phyloP scores from a whole-genome alignment of 2,888 invertebrate species.

The Zygaena filipendulae region DNA sequence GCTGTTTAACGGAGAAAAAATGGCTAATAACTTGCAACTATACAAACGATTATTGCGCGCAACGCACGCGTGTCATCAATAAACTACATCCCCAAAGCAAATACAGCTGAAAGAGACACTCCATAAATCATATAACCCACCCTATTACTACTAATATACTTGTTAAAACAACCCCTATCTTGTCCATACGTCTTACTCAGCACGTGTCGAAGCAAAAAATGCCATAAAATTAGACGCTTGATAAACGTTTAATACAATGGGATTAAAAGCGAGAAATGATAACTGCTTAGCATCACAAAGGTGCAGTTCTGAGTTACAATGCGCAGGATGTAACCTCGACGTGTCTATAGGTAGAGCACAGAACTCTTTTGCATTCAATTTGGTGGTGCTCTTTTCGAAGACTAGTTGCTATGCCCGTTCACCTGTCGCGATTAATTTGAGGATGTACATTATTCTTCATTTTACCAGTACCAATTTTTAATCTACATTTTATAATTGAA shows the following conservation, averaged over 20 bases:
- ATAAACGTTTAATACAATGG: constrained; percentile 30
- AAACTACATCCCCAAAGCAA: constrained; percentile 46
- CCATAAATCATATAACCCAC: constrained; percentile 59
- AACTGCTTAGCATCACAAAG: constrained; percentile 60
- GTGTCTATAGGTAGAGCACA: no score
- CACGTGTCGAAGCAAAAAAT: constrained; percentile 44
- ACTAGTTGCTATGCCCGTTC: constrained; percentile 40
- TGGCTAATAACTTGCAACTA: no score
- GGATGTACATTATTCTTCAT: neutral
- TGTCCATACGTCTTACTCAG: constrained; percentile 41
- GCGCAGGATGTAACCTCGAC: constrained; percentile 45
- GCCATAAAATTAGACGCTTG: constrained; percentile 43
- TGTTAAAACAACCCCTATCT: constrained; percentile 68
- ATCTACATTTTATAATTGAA: no score
- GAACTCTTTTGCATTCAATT: constrained; percentile 31
- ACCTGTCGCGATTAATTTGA: constrained; percentile 30
- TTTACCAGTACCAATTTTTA: no score
- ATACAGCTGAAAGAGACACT: constrained; percentile 58
- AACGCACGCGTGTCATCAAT: constrained; percentile 57
- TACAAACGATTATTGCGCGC: no score
- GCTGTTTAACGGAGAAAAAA: constrained; percentile 24
- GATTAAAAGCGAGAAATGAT: constrained; percentile 39
- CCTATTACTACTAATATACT: constrained; percentile 61
- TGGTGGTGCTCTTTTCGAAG: constrained; percentile 22
- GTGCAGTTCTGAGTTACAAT: constrained; percentile 38